Conservation (phyloP, 2,888 invertebrate species). For the Apantesis nais region DNA sequence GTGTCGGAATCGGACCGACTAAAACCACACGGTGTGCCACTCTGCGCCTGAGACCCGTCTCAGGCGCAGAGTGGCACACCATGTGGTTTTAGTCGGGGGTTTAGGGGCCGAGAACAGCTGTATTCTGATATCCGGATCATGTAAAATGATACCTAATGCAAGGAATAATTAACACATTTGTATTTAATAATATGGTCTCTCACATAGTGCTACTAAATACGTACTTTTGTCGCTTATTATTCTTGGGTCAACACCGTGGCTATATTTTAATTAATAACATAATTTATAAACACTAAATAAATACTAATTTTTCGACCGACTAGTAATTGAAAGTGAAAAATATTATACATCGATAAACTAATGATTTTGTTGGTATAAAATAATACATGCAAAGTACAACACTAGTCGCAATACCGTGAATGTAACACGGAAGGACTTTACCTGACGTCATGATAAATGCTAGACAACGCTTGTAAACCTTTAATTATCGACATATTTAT, state of each 20-base stretch:
- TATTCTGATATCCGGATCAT: no score
- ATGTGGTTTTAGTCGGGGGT: no score
- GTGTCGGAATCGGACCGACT: no score
- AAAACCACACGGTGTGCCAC: no score
- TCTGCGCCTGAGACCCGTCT: no score
- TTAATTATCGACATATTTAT: conserved; percentile 47
- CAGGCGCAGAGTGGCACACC: no score
- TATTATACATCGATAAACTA: background rate
- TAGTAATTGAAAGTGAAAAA: background rate
- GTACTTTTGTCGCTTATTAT: background rate
- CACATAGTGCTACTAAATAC: background rate
- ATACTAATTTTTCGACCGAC: background rate
- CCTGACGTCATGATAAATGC: conserved; percentile 37
- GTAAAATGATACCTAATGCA: no score
- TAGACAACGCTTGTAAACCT: conserved; percentile 29
- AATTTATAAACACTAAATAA: background rate
- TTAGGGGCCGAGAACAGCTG: no score
- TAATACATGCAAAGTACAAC: background rate
- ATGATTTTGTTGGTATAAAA: background rate
- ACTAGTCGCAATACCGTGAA: conserved; percentile 4
- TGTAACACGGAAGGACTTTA: conserved; percentile 32
- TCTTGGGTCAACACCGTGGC: background rate
- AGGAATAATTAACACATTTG: no score
- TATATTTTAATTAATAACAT: background rate
- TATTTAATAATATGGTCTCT: background rate